Conservation (phyloP, 35 echinoderm and acorn worm genomes). For the Ophiothrix spiculata region DNA sequence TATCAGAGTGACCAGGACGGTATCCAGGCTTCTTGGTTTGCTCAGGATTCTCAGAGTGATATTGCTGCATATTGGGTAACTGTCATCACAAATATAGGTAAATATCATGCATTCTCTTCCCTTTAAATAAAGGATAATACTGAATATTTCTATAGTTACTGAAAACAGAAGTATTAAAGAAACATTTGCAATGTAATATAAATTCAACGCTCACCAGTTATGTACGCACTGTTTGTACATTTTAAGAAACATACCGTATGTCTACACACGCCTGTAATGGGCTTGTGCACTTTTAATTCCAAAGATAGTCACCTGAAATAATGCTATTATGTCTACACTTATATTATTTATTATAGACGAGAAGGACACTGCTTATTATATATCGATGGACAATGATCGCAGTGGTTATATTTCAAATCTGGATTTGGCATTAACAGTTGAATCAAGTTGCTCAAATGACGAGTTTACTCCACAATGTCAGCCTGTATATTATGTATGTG, state of each 20-base stretch:
- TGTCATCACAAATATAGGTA: slow-evolving; percentile 31
- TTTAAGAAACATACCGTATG: too few relatives aligned
- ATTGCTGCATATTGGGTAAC: slow-evolving; percentile 45
- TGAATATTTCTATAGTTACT: too few relatives aligned
- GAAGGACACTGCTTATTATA: background rate
- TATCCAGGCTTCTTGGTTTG: slow-evolving; percentile 47
- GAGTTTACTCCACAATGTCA: background rate
- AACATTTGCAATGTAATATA: too few relatives aligned
- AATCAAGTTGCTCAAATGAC: slow-evolving; percentile 8
- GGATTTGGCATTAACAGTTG: slow-evolving; percentile 12
- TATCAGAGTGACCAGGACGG: slow-evolving; percentile 14
- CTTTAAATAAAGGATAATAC: too few relatives aligned
- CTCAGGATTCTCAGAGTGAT: slow-evolving; percentile 40
- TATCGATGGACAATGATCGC: background rate
- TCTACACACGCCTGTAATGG: too few relatives aligned
- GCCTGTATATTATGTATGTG: slow-evolving; percentile 49
- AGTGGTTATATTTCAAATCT: slow-evolving; percentile 19
- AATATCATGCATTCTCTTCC: too few relatives aligned
- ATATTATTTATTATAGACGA: background rate
- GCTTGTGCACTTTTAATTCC: too few relatives aligned
- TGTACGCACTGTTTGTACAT: too few relatives aligned
- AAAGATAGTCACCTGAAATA: too few relatives aligned
- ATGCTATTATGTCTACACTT: too few relatives aligned
- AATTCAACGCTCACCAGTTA: too few relatives aligned
- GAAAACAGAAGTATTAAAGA: too few relatives aligned